A percentile compares a stretch with the other conserved stretches of the same genome.
Conservation (phyloP, 2,113 vertebrate genomes). For the Leucopsar rothschildi region DNA sequence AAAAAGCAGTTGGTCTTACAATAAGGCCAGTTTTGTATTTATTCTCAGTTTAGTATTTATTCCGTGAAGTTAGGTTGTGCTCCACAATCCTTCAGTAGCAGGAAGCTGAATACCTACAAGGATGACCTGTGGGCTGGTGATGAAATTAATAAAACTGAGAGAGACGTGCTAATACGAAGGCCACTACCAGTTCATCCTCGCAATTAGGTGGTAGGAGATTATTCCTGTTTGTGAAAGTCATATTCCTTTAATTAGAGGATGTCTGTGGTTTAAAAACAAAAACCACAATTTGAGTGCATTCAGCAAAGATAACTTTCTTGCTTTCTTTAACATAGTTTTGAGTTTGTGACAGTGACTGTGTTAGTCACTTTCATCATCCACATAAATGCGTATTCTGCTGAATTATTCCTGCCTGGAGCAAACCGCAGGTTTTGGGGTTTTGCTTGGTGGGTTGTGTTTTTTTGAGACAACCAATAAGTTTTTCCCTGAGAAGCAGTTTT, state of each 20-base stretch:
- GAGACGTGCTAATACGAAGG: background rate
- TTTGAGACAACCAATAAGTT: background rate
- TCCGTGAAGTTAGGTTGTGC: background rate
- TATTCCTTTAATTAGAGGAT: background rate
- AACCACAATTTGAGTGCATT: background rate
- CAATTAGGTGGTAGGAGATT: background rate
- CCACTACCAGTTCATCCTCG: background rate
- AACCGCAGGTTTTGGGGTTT: background rate
- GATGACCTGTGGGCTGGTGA: background rate
- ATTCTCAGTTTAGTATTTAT: background rate
- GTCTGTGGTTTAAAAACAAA: background rate
- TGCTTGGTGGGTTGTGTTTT: accelerated
- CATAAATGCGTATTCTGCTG: background rate
- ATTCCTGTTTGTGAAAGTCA: background rate
- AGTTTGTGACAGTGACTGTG: background rate
- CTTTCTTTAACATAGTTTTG: background rate
- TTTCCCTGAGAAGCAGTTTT: background rate
- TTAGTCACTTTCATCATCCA: background rate
- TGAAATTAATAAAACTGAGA: background rate
- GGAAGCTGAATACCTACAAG: background rate
- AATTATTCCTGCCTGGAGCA: background rate
- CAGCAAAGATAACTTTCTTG: background rate
- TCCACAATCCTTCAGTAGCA: background rate
- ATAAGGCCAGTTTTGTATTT: background rate
- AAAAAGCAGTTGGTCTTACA: background rate